phyloP scores from a whole-genome alignment of 2,113 vertebrate species.

The Caranx ignobilis region DNA sequence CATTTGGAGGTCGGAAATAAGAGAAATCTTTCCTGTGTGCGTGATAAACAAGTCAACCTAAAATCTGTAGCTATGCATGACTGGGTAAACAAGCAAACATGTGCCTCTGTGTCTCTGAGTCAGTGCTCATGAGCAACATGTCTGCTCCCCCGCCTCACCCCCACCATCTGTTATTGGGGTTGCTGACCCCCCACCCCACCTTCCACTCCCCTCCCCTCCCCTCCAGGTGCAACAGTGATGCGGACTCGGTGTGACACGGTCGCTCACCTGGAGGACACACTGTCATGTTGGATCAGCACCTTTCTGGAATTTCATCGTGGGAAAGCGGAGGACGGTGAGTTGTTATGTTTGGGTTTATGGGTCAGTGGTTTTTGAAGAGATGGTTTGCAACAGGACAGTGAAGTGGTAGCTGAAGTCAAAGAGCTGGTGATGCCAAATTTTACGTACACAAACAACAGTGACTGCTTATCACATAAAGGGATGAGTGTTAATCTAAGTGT shows the following conservation, averaged over 20 bases:
- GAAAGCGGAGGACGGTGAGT: constrained; percentile 13
- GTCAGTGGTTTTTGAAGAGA: constrained; percentile 43
- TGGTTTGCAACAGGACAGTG: not conserved
- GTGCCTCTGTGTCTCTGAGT: constrained; percentile 36
- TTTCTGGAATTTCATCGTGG: constrained; percentile 11
- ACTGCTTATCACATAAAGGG: not conserved
- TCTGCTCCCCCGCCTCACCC: not conserved
- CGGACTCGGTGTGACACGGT: constrained; percentile 45
- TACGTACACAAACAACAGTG: not conserved
- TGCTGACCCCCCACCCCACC: not conserved
- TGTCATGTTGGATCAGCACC: constrained; percentile 59
- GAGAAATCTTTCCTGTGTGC: not conserved
- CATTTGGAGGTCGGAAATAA: not conserved
- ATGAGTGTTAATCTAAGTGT: not conserved
- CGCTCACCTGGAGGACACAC: constrained; percentile 42
- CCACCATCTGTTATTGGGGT: not conserved
- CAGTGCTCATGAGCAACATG: constrained; percentile 26
- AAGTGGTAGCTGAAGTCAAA: constrained; percentile 20
- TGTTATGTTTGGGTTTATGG: constrained; percentile 11
- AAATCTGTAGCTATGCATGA: no score
- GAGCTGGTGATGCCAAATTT: not conserved
- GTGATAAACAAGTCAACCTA: not conserved
- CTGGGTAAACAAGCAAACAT: not conserved
- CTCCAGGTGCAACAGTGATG: constrained; percentile 51
- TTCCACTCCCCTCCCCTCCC: not conserved